Conservation (phyloP, 2,113 vertebrate species). For the Zapornia atra region DNA sequence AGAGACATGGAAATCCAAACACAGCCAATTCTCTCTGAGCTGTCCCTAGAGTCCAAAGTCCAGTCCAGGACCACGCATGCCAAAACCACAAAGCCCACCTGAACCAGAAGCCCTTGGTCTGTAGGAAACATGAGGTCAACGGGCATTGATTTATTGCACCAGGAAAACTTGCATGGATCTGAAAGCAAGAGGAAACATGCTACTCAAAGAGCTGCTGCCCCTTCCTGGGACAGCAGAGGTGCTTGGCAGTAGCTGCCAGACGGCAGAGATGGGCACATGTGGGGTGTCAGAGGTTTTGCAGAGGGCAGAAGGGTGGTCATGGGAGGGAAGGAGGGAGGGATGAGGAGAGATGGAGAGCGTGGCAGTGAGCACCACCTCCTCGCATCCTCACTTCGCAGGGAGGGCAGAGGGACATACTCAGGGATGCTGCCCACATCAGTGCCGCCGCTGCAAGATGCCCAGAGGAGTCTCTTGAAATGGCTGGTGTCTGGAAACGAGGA, state of each 20-base stretch:
- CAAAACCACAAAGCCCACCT: not conserved
- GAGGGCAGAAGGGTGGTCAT: not conserved
- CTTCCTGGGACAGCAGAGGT: not conserved
- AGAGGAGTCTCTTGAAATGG: not conserved
- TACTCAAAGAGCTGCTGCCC: not conserved
- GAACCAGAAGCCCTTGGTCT: not conserved
- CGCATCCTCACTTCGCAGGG: rapidly evolving
- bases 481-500: not conserved
- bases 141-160: not conserved
- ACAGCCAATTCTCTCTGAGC: not conserved
- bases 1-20: not conserved
- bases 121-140: not conserved
- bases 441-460: rapidly evolving
- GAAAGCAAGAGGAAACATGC: not conserved
- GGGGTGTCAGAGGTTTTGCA: not conserved
- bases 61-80: rapidly evolving
- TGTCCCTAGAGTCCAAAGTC: not conserved
- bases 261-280: rapidly evolving
- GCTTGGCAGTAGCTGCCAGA: not conserved
- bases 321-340: not conserved
- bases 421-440: rapidly evolving
- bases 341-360: not conserved
- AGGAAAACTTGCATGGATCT: not conserved
- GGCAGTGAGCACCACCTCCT: rapidly evolving
- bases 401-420: rapidly evolving